Percentiles rank a stretch among this genome's conserved stretches.
Conservation (phyloP, 2,888 invertebrate genomes). For the Lucinisca nassula region DNA sequence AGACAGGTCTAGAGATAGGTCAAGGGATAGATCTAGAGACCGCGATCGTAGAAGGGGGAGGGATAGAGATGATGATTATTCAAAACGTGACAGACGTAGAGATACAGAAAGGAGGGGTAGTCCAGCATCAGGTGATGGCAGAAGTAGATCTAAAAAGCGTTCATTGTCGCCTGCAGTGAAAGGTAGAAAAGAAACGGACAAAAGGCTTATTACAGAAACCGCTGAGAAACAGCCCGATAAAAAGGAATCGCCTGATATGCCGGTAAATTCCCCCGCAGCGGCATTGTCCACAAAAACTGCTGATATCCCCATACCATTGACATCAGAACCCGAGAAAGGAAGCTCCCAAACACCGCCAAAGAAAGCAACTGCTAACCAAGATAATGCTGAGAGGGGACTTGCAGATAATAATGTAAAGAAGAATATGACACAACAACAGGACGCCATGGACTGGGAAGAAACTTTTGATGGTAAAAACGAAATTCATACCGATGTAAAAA, state of each 20-base stretch:
- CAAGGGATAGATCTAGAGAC: slow-evolving; percentile 74
- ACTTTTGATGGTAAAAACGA: not conserved
- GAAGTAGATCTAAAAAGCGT: slow-evolving; percentile 49
- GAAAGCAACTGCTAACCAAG: not conserved
- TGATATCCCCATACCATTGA: not conserved
- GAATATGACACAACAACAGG: not conserved
- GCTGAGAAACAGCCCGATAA: not conserved
- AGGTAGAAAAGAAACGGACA: slow-evolving; percentile 49
- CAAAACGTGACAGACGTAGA: slow-evolving; percentile 61
- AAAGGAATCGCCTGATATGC: not conserved
- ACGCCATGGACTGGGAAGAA: not conserved
- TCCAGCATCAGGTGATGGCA: slow-evolving; percentile 40
- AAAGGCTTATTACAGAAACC: slow-evolving; percentile 22
- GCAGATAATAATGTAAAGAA: not conserved
- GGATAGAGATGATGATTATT: slow-evolving; percentile 43
- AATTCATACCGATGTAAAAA: not conserved
- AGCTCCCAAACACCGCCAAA: not conserved
- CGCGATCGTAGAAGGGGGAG: slow-evolving; percentile 52
- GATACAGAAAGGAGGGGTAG: slow-evolving; percentile 65
- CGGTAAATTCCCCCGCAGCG: not conserved
- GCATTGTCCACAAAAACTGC: too few species aligned
- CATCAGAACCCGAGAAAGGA: not conserved
- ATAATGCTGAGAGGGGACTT: not conserved
- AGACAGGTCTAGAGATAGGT: slow-evolving; percentile 74
- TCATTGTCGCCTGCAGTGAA: slow-evolving; percentile 56